A percentile compares a stretch with the other conserved stretches of the same genome.
Conservation (phyloP, 1,140 invertebrate genomes). For the Zaprionus capensis region DNA sequence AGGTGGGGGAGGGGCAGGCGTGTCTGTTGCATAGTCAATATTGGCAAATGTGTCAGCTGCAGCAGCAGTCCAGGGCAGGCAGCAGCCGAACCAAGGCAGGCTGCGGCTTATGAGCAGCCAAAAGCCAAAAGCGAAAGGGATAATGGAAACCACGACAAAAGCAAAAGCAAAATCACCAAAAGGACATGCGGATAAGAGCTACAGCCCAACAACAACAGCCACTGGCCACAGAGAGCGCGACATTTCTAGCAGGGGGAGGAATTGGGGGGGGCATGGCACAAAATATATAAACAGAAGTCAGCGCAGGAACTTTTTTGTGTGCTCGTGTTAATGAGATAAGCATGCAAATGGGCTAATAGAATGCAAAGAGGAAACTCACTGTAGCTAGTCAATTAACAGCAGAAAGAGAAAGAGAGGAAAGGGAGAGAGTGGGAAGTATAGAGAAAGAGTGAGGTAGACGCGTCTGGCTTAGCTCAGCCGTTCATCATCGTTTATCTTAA, state of each 20-base stretch:
- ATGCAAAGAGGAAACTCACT: slow-evolving; percentile 35
- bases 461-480: slow-evolving; percentile 49
- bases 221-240: slow-evolving; percentile 1
- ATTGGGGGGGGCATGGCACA: background rate
- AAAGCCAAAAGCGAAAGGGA: slow-evolving; percentile 69
- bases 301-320: slow-evolving; percentile 59
- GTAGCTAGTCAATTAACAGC: slow-evolving; percentile 38
- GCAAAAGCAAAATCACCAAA: slow-evolving; percentile 54
- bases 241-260: background rate
- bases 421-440: background rate
- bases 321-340: slow-evolving; percentile 75
- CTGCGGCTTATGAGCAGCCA: slow-evolving; percentile 70
- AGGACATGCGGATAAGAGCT: slow-evolving; percentile 22
- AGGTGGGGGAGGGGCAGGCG: background rate
- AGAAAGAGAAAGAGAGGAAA: background rate
- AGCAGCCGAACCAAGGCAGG: background rate
- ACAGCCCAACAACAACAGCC: slow-evolving; percentile 18
- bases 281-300: slow-evolving; percentile 24
- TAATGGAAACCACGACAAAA: slow-evolving; percentile 81
- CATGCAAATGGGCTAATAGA: slow-evolving; percentile 78
- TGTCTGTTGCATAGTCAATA: slow-evolving; percentile 66
- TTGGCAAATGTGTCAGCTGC: slow-evolving; percentile 79
- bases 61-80: slow-evolving; percentile 17
- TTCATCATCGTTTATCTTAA: slow-evolving; percentile 82
- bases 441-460: background rate